Base-by-base conservation (phyloP, 2,113 vertebrate species). In the Nerophis ophidion region DNA sequence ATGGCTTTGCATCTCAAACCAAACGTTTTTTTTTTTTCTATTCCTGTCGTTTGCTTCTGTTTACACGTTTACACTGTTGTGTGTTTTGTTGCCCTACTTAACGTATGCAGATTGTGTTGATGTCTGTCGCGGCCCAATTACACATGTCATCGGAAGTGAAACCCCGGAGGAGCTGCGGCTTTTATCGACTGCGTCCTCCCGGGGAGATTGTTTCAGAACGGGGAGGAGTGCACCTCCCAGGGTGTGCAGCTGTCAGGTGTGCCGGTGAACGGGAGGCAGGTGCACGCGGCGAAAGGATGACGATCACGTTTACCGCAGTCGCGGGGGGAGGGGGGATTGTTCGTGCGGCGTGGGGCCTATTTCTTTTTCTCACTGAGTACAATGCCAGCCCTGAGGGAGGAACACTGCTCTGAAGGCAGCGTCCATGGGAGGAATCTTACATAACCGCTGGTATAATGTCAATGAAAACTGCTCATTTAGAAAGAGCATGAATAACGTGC, bases 391-490 rank as follows among this genome's bases (percentile, higher is more conserved):
- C 81, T 45, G 61, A 66, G 75, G 85, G 77, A 46, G 51, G 63
- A 70, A 63, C 68, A 61, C 70, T 38, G 63, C 75, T 84, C 77
- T 74, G 72, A 77, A 60, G 15, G 26, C 81, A 79, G 80, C 81
- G 73, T 75, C 74, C 64, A 68, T 65, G 75, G 68, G 75, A 66
- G 70, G 70, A 71, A 69, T 71, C 71, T 88, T 88, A 86, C 48
- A 51, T 90, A 90, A 90, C 70, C 66, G 77, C 72, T 76, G 59
- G 13, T 66, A 73, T 83, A 85, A 86, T 85, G 85, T 84, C 83
- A 88, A 78, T 84, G 85, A 79, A 81, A 80, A 74, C 52, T 66
- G 51, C 68, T 65, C 57, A 65, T 76, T 69, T 74, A 67, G 13
- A 76, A 79, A 57, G 42, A 62, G 60, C 71, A 82, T 74, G 71